Base-by-base conservation (phyloP, 2,797 vertebrate genomes). In the Spinus pinus region DNA sequence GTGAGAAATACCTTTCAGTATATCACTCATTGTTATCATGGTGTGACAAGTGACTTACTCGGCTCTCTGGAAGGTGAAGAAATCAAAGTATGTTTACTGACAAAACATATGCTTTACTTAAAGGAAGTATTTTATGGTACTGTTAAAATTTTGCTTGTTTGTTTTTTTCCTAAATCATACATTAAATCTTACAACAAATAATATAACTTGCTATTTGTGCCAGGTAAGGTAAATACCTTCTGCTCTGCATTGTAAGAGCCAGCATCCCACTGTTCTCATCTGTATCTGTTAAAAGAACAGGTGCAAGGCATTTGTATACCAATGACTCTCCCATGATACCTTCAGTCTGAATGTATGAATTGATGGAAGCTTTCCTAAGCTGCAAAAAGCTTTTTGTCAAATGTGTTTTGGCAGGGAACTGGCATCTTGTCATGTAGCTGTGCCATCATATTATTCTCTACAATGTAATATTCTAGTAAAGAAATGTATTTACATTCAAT, bases 221-320 rank as follows among this genome's bases (percentile, higher is more conserved):
- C 51, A n/a, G 46, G 27, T 88, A 86, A 94, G 27, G 22, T 81
- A 93, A 94, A 65, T 86, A 47, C 37, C 75, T 97, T 94, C 72
- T 96, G 67, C 57, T 93, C 60, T 85, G 27, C 42, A 67, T 35
- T 93, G 54, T 16, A 89, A 94, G 70, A 95, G 54, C 53, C 57
- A 93, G 77, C 37, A 62, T 95, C 81, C 91, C 81, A 74, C 81
- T 87, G 91, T 92, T 96, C 51, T 88, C 37, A 62, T 94, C 92
- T 95, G 85, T 93, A 89, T 74, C 93, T 96, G 47, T 88, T 96
- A 94, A 94, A 93, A 94, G 85, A 97, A 90, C 96, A 97, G 95
- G 88, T 97, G 94, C 80, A 93, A 97, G 71, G 85, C 44, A 91
- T 85, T 51, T 94, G 44, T 81, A 65, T 82, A 95, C 77, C 88